Conservation (phyloP, 1,140 invertebrate species). For the Lithobius niger region DNA sequence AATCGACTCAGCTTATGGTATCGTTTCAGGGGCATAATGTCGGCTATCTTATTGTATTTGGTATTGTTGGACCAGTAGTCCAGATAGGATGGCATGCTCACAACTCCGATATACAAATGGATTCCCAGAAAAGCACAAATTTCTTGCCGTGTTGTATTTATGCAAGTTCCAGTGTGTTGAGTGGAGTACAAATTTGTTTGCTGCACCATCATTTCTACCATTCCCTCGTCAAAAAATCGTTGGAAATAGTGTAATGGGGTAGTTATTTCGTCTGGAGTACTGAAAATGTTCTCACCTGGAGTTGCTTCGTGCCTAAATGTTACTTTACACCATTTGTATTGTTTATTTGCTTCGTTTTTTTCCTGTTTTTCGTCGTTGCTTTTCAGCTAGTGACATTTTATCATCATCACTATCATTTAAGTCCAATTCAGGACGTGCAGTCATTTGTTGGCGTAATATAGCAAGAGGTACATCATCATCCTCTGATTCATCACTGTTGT, state of each 20-base stretch:
- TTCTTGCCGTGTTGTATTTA: background rate
- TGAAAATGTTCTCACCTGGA: background rate
- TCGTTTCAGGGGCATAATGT: background rate
- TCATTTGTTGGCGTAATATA: too few relatives aligned
- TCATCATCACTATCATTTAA: too few relatives aligned
- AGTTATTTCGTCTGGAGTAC: too few relatives aligned
- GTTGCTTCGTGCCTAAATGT: background rate
- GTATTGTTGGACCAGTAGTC: background rate
- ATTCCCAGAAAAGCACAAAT: background rate
- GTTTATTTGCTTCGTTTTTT: too few relatives aligned
- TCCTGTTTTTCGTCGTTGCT: too few relatives aligned
- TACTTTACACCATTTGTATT: background rate
- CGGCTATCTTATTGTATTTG: background rate
- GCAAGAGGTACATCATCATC: background rate
- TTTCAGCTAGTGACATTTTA: too few relatives aligned
- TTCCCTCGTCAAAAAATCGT: background rate
- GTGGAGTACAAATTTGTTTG: background rate
- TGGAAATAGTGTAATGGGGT: background rate
- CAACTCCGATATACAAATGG: background rate
- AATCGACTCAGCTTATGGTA: background rate
- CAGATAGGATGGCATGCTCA: background rate
- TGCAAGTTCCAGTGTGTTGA: background rate
- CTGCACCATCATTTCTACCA: background rate
- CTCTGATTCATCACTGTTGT: too few relatives aligned
- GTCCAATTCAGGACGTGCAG: too few relatives aligned